phyloP scores from a whole-genome alignment of 37 sponge, comb jelly and placozoan genomes.

The Hormiphora californensis region DNA sequence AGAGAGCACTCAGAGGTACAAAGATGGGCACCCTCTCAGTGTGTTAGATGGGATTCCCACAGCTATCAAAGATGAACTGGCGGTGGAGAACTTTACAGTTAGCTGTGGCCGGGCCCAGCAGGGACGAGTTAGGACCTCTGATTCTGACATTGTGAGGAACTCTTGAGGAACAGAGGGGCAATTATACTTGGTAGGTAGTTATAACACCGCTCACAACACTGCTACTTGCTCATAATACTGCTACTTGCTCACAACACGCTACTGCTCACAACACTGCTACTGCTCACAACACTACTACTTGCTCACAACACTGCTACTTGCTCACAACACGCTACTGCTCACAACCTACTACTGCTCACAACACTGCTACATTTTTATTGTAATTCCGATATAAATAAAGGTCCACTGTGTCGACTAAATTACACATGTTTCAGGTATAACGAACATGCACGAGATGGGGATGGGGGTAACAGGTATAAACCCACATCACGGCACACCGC shows the following conservation, averaged over 20 bases:
- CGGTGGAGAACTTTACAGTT: conserved; percentile 28
- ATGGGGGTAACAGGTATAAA: conserved; percentile 80
- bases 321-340: no score
- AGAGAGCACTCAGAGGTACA: conserved; percentile 74
- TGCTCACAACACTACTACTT: no score
- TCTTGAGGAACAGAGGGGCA: conserved; percentile 72
- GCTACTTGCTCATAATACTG: not conserved
- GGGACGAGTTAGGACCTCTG: conserved; percentile 38
- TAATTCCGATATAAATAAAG: not conserved
- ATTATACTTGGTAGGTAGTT: conserved; percentile 65
- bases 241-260: no score
- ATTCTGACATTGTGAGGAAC: conserved; percentile 58
- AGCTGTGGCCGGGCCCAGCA: conserved; percentile 50
- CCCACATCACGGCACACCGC: conserved; percentile 69
- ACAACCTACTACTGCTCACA: not conserved
- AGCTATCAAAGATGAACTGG: conserved; percentile 75
- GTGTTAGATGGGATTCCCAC: conserved; percentile 80
- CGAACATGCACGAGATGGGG: conserved; percentile 92
- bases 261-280: not conserved
- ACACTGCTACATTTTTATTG: not conserved
- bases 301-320: no score
- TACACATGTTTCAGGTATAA: conserved; percentile 55
- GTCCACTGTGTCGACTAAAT: no score
- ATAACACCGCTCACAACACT: not conserved
- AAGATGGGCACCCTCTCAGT: conserved; percentile 66